Conservation (phyloP, 2,797 vertebrate genomes). For the Pantherophis alleghaniensis region DNA sequence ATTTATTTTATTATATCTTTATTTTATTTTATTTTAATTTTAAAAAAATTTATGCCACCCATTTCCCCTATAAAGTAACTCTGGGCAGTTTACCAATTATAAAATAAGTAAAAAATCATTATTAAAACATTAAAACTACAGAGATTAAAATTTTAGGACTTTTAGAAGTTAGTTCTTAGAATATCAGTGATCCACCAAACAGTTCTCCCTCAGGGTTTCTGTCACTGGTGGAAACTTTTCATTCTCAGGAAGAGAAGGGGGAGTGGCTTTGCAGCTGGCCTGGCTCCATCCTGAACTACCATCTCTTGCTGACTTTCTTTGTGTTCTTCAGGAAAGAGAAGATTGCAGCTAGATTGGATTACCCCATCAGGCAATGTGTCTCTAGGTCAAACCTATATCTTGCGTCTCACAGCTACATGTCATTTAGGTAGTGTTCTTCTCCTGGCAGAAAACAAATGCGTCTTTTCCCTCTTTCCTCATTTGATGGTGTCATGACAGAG, state of each 20-base stretch:
- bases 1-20: too few relatives aligned
- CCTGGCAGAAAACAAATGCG: background rate
- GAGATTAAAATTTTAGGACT: too few relatives aligned
- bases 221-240: background rate
- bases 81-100: too few relatives aligned
- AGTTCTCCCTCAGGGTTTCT: background rate
- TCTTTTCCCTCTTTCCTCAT: background rate
- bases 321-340: background rate
- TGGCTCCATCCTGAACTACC: background rate
- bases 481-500: background rate
- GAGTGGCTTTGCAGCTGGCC: background rate
- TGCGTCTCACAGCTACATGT: too few relatives aligned
- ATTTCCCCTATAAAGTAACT: too few relatives aligned
- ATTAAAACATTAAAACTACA: too few relatives aligned
- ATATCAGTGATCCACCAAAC: background rate
- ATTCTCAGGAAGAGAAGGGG: background rate
- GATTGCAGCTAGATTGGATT: background rate
- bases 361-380: background rate
- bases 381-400: background rate
- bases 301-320: background rate
- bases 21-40: too few relatives aligned
- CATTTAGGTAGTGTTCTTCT: conserved; percentile 3
- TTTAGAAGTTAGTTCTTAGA: background rate
- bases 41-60: too few relatives aligned
- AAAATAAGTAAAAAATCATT: too few relatives aligned